Percentiles rank a stretch among this genome's conserved stretches.
phyloP scores from a whole-genome alignment of 2,113 vertebrate species.

The Orientallactaga bullata region DNA sequence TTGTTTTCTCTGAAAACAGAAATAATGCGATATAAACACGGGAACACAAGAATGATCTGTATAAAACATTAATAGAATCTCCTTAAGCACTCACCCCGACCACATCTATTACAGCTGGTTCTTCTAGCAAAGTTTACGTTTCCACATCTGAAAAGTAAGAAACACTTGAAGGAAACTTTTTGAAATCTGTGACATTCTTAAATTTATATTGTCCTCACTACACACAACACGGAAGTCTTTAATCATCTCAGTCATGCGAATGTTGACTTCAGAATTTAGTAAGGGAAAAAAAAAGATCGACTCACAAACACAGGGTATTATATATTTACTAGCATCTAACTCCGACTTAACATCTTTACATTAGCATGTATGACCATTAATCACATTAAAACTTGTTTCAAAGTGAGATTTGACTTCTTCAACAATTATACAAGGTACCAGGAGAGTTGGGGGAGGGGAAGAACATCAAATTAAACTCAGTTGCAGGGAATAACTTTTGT shows the following conservation, averaged over 20 bases:
- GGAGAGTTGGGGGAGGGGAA: not conserved
- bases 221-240: conserved; percentile 13
- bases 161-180: not conserved
- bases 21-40: conserved; percentile 22
- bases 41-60: not conserved
- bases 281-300: conserved; percentile 5
- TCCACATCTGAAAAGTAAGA: conserved; percentile 90
- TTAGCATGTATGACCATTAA: not conserved
- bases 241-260: not conserved
- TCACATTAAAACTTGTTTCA: conserved; percentile 26
- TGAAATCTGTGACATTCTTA: not conserved
- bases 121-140: conserved; percentile 98
- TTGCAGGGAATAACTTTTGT: not conserved
- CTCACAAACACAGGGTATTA: not conserved
- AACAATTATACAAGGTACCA: not conserved
- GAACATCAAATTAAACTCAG: not conserved
- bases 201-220: not conserved
- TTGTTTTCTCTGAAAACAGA: conserved; percentile 94
- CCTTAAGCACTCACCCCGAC: conserved; percentile 89
- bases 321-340: not conserved
- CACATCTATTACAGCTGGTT: conserved; percentile 98
- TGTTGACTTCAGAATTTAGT: not conserved
- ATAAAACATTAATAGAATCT: not conserved
- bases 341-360: not conserved
- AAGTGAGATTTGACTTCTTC: not conserved